phyloP scores from a whole-genome alignment of 2,113 vertebrate genomes.

The Phylloscopus trochilus region DNA sequence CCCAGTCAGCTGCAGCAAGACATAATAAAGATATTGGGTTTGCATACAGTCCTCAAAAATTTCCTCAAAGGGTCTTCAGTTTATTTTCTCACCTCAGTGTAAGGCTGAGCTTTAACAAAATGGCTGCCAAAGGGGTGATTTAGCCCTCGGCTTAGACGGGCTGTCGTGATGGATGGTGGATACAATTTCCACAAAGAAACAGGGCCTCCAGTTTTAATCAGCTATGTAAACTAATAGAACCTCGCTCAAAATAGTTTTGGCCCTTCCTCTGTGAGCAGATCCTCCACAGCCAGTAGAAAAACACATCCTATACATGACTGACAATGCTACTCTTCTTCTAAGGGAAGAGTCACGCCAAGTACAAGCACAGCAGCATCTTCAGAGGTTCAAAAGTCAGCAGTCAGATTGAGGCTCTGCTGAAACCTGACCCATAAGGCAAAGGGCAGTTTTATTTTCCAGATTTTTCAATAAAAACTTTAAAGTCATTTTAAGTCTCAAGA shows the following conservation, averaged over 20 bases:
- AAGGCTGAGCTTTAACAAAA: background rate
- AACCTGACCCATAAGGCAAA: background rate
- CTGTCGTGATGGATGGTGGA: background rate
- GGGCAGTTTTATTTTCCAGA: background rate
- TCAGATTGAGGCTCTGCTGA: background rate
- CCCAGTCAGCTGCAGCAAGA: background rate
- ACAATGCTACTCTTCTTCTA: background rate
- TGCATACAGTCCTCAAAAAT: background rate
- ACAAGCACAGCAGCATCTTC: background rate
- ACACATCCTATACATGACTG: background rate
- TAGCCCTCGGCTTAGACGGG: background rate
- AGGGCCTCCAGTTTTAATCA: background rate
- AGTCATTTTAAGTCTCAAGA: background rate
- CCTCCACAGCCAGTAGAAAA: background rate
- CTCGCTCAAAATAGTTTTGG: background rate
- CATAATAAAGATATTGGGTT: background rate
- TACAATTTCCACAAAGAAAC: conserved; percentile 31
- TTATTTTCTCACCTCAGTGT: conserved; percentile 20
- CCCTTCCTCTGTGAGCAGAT: background rate
- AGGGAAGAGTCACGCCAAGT: background rate
- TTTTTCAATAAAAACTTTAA: background rate
- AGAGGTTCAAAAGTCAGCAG: background rate
- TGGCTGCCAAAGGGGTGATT: background rate
- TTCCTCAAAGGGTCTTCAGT: background rate
- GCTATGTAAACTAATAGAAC: conserved; percentile 3